Percentiles rank a stretch among this genome's conserved stretches.
phyloP scores from a whole-genome alignment of 2,113 vertebrate species.

The Dipodomys merriami region DNA sequence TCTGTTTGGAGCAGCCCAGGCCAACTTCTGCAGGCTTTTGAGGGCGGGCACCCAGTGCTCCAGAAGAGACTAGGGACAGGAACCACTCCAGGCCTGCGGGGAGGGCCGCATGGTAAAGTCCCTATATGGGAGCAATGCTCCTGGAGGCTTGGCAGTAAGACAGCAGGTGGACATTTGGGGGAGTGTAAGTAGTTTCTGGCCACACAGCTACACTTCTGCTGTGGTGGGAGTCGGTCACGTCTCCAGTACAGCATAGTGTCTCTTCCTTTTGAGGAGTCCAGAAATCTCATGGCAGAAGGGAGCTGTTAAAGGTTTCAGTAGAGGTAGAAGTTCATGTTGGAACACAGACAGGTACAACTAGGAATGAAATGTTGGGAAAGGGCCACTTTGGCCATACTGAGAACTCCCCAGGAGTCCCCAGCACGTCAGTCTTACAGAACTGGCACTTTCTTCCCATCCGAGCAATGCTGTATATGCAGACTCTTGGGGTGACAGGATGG shows the following conservation, averaged over 20 bases:
- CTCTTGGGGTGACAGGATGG: background rate
- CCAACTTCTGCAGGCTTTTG: background rate
- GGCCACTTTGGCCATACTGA: background rate
- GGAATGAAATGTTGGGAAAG: background rate
- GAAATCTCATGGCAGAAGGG: background rate
- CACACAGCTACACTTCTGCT: background rate
- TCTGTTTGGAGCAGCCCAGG: background rate
- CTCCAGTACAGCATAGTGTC: background rate
- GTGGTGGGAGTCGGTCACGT: background rate
- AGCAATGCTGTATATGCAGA: background rate
- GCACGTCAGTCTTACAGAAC: too few species aligned
- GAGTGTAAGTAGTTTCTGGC: background rate
- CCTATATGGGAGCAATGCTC: background rate
- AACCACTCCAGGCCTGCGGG: background rate
- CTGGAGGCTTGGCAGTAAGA: background rate
- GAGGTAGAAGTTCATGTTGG: background rate
- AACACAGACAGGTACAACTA: background rate
- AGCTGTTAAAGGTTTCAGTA: background rate
- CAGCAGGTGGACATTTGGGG: fast-evolving
- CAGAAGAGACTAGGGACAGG: background rate
- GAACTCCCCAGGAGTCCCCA: background rate
- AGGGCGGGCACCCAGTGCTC: background rate
- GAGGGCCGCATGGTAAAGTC: background rate
- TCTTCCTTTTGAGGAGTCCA: background rate
- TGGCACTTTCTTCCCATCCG: background rate